Evolutionary conservation across 1,140 invertebrate species (phyloP).

Genomic region (Aphelenchoides fujianensis): DNA sequence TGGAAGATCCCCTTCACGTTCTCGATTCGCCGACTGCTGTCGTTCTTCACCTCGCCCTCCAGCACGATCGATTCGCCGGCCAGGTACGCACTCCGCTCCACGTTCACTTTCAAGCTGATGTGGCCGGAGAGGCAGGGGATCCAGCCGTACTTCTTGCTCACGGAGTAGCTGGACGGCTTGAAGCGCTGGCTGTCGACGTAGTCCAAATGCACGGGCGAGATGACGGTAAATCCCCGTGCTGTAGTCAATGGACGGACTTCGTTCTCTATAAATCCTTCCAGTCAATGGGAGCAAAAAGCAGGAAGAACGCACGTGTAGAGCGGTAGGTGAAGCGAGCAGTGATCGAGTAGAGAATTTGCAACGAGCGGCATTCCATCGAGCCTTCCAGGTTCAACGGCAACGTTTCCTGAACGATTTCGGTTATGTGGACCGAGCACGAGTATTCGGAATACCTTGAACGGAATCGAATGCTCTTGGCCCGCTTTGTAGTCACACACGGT

Average conservation of each 20-base stretch:
- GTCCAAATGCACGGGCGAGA: constrained; percentile 21
- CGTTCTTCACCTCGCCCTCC: constrained; percentile 22
- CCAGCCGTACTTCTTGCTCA: constrained; percentile 13
- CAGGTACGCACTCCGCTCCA: constrained; percentile 20
- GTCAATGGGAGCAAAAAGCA: neutral
- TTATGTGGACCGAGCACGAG: neutral
- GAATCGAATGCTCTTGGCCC: neutral
- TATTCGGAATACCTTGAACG: constrained; percentile 4
- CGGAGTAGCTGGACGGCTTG: neutral
- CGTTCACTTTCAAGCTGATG: constrained; percentile 19
- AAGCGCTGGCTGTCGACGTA: neutral
- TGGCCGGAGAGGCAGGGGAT: constrained; percentile 16
- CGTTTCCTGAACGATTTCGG: constrained; percentile 9
- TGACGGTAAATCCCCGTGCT: constrained; percentile 16
- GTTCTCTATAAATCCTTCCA: neutral
- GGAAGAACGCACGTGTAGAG: neutral
- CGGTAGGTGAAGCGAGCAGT: neutral
- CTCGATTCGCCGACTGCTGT: constrained; percentile 18
- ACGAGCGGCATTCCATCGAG: constrained; percentile 13
- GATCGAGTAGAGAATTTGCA: constrained; percentile 10
- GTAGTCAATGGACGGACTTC: neutral
- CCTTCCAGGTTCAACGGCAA: constrained; percentile 15
- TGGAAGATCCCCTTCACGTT: constrained; percentile 19
- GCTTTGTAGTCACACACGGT: neutral
- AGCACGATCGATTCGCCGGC: constrained; percentile 21